Percentiles rank a stretch among this genome's conserved stretches.
Conservation (phyloP, 2,113 vertebrate genomes). For the Blennius ocellaris region DNA sequence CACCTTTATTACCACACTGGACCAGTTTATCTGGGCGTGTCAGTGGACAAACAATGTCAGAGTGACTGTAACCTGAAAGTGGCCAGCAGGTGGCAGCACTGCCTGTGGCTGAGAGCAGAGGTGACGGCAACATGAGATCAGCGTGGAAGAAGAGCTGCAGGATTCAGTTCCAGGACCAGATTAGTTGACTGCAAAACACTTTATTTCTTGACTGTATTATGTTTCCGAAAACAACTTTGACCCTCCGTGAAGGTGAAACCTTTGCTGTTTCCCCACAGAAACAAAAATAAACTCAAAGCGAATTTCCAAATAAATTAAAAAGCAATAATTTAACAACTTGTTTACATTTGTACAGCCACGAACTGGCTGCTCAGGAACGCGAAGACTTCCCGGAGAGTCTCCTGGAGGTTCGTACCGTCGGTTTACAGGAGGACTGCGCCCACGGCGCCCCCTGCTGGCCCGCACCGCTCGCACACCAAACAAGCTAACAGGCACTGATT, state of each 20-base stretch:
- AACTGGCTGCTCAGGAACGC: conserved; percentile 37
- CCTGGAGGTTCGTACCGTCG: conserved; percentile 74
- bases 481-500: conserved; percentile 48
- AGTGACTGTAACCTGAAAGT: no score
- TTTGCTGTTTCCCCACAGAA: conserved; percentile 24
- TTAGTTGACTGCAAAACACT: no score
- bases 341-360: conserved; percentile 76
- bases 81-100: no score
- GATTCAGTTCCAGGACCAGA: no score
- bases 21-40: no score
- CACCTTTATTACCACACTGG: no score
- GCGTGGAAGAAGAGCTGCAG: no score
- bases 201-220: no score
- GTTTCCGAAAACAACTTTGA: no score
- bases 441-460: conserved; percentile 66
- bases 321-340: conserved; percentile 81
- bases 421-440: conserved; percentile 37
- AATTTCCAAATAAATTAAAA: conserved; percentile 63
- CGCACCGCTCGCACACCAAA: conserved; percentile 46
- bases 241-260: neutral
- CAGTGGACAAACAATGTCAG: no score
- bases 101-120: no score
- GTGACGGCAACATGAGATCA: no score
- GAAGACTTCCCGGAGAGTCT: conserved; percentile 30
- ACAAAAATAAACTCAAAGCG: neutral